phyloP scores from a whole-genome alignment of 2,888 invertebrate species.

The Cylindroiulus punctatus region DNA sequence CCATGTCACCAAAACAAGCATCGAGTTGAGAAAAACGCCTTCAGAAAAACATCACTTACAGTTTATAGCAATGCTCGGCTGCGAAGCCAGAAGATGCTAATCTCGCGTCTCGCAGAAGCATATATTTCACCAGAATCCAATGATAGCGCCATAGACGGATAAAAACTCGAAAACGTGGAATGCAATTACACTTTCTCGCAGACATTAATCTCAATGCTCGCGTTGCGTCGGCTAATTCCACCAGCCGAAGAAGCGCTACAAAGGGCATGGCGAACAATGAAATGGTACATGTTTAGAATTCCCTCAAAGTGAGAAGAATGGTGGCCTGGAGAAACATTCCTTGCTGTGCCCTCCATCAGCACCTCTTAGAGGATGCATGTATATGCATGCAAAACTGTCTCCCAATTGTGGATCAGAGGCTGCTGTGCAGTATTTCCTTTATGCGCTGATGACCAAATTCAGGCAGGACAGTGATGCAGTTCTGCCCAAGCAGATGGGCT shows the following conservation, averaged over 20 bases:
- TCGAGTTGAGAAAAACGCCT: background rate
- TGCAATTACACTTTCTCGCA: background rate
- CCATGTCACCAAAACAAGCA: too few relatives aligned
- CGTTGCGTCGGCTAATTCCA: background rate
- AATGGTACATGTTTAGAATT: too few relatives aligned
- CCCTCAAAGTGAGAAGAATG: too few relatives aligned
- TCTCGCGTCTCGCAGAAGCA: background rate
- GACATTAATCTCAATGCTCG: constrained; percentile 1
- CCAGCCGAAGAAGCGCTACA: background rate
- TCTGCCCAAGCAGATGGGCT: too few relatives aligned
- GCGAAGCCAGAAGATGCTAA: background rate
- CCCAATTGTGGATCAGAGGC: too few relatives aligned
- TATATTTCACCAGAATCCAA: background rate
- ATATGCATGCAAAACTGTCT: too few relatives aligned
- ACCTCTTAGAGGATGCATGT: too few relatives aligned
- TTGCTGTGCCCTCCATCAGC: too few relatives aligned
- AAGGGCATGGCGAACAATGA: background rate
- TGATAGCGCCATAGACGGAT: background rate
- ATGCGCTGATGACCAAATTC: too few relatives aligned
- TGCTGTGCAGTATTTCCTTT: too few relatives aligned
- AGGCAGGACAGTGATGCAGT: too few relatives aligned
- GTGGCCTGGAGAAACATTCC: too few relatives aligned
- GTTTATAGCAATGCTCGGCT: background rate
- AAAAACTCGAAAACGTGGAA: background rate
- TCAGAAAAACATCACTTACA: background rate